phyloP scores from a whole-genome alignment of 64 coral and sea anemone genomes.

The Stichodactyla helianthus region DNA sequence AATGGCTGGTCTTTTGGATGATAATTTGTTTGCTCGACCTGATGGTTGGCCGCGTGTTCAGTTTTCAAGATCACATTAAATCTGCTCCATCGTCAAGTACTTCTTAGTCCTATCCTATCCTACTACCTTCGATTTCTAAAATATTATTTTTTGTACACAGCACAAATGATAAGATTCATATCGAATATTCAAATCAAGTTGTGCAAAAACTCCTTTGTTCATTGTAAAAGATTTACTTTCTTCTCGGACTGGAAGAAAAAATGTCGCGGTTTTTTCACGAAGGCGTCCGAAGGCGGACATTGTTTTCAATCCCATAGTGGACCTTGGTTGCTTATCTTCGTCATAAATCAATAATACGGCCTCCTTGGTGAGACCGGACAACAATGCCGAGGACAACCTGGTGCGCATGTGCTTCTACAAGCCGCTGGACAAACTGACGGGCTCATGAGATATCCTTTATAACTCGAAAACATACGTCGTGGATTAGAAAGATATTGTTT shows the following conservation, averaged over 20 bases:
- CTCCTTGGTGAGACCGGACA: slow-evolving; percentile 10
- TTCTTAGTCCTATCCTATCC: not conserved
- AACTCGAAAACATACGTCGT: not conserved
- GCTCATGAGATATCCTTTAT: not conserved
- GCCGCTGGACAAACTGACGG: slow-evolving; percentile 32
- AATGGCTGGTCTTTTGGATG: too few species aligned
- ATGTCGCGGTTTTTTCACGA: too few species aligned
- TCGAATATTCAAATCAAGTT: not conserved
- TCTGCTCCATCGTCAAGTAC: not conserved
- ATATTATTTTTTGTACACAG: not conserved
- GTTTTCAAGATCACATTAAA: not conserved
- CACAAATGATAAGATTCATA: not conserved
- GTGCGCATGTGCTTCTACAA: slow-evolving; percentile 51
- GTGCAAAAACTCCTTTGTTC: too few species aligned
- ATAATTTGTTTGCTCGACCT: too few species aligned
- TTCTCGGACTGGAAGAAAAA: too few species aligned
- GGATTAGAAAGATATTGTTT: slow-evolving; percentile 9
- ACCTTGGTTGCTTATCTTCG: not conserved
- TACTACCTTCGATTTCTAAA: not conserved
- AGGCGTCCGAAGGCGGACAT: not conserved
- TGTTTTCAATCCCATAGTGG: not conserved
- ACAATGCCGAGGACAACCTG: slow-evolving; percentile 51
- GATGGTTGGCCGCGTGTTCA: too few species aligned
- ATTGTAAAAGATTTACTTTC: too few species aligned
- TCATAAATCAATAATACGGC: not conserved